Conservation (phyloP, 2,797 vertebrate species). For the Crypturellus tataupa region DNA sequence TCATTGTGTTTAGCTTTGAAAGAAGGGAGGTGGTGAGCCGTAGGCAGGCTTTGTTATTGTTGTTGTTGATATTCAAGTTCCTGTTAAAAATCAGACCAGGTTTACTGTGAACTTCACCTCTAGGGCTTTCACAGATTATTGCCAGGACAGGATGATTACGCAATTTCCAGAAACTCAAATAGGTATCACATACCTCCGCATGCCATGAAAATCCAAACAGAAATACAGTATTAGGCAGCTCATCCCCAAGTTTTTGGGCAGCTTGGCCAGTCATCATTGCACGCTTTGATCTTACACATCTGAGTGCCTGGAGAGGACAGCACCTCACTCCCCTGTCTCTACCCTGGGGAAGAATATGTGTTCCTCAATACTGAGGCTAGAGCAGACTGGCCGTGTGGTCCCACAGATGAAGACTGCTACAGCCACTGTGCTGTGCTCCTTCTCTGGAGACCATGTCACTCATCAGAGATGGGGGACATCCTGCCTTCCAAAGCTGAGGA, state of each 20-base stretch:
- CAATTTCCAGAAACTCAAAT: background rate
- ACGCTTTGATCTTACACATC: background rate
- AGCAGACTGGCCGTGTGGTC: background rate
- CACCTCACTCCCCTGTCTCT: background rate
- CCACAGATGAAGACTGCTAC: background rate
- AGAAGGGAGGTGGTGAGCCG: slow-evolving; percentile 1
- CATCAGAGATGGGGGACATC: background rate
- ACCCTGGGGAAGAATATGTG: background rate
- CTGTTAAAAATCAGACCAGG: background rate
- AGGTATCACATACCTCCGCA: background rate
- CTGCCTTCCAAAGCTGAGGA: too few species aligned
- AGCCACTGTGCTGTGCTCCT: background rate
- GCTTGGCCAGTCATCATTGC: accelerated
- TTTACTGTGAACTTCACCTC: background rate
- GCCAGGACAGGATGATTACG: background rate
- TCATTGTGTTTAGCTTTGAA: slow-evolving; percentile 38
- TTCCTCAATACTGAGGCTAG: background rate
- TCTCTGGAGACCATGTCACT: background rate
- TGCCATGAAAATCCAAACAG: background rate
- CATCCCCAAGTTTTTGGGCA: background rate
- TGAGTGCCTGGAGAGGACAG: background rate
- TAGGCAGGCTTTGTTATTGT: background rate
- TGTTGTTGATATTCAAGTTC: background rate
- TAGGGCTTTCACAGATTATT: background rate
- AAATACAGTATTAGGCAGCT: background rate